A percentile compares a stretch with the other conserved stretches of the same genome.
Evolutionary conservation across 2,888 invertebrate genomes (phyloP).

Genomic region (Leptopterna dolabrata): DNA sequence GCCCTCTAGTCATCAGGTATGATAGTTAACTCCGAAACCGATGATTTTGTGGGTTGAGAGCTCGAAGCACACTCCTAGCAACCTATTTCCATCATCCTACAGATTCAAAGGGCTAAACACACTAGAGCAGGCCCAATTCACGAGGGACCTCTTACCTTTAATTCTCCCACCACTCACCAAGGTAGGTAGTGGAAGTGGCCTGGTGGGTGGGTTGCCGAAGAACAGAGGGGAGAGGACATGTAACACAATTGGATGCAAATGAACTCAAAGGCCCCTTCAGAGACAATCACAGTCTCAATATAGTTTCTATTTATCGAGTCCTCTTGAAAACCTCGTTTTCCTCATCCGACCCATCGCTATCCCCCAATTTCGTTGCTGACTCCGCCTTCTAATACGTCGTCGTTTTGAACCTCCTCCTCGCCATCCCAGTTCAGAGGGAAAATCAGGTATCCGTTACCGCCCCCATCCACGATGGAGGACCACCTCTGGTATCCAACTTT

Average conservation of each 20-base stretch:
- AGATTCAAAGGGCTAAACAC: neutral
- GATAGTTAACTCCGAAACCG: too few relatives aligned
- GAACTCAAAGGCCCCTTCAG: slow-evolving; percentile 22
- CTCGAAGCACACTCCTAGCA: neutral
- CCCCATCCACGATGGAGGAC: neutral
- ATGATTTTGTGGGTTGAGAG: too few relatives aligned
- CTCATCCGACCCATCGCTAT: neutral
- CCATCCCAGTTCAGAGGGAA: neutral
- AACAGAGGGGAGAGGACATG: neutral
- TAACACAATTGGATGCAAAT: slow-evolving; percentile 28
- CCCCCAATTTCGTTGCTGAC: neutral
- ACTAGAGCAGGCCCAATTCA: neutral
- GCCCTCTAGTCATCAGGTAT: too few relatives aligned
- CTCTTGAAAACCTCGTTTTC: neutral
- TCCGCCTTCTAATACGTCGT: neutral
- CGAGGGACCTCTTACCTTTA: neutral
- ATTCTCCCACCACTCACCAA: neutral
- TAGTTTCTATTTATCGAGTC: slow-evolving; percentile 23
- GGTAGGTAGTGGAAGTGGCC: too few relatives aligned
- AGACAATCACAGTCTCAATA: slow-evolving; percentile 8
- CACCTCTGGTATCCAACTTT: neutral
- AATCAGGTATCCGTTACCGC: neutral
- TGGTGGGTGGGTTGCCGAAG: too few relatives aligned
- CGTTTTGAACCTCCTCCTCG: neutral
- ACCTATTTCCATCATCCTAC: neutral